phyloP scores from a whole-genome alignment of 2,113 vertebrate species.

The Trichechus manatus region DNA sequence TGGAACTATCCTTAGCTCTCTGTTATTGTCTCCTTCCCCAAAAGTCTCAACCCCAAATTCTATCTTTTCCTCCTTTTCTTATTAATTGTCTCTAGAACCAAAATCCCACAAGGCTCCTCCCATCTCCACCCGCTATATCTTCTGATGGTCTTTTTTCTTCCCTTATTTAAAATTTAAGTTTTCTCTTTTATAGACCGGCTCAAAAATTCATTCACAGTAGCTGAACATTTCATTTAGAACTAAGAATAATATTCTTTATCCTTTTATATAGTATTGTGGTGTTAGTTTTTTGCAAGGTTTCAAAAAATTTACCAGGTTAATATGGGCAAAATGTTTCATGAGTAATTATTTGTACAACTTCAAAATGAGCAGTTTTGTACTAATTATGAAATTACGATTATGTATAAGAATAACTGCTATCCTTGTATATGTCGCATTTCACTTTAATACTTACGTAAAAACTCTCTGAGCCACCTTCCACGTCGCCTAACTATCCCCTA shows the following conservation, averaged over 20 bases:
- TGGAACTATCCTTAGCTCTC: neutral
- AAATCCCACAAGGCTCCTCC: neutral
- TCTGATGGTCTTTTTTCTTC: neutral
- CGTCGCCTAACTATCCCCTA: neutral
- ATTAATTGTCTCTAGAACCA: neutral
- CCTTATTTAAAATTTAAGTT: neutral
- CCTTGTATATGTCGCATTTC: neutral
- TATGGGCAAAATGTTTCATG: neutral
- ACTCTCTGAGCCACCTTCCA: neutral
- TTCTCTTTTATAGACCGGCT: neutral
- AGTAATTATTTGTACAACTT: neutral
- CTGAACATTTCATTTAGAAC: neutral
- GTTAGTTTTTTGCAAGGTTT: neutral
- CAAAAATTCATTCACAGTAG: neutral
- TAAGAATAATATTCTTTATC: neutral
- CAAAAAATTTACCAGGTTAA: neutral
- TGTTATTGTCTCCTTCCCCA: neutral
- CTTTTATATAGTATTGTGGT: neutral
- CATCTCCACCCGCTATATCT: neutral
- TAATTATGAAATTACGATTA: constrained; percentile 16
- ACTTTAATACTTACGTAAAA: constrained; percentile 48
- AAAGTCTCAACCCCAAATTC: neutral
- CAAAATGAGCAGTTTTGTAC: neutral
- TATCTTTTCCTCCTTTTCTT: neutral
- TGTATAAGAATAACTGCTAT: neutral